Evolutionary conservation across 2,888 invertebrate genomes (phyloP), one percentile per base, ranked within the genome.

Genomic region (Rhorus exstirpatorius): DNA sequence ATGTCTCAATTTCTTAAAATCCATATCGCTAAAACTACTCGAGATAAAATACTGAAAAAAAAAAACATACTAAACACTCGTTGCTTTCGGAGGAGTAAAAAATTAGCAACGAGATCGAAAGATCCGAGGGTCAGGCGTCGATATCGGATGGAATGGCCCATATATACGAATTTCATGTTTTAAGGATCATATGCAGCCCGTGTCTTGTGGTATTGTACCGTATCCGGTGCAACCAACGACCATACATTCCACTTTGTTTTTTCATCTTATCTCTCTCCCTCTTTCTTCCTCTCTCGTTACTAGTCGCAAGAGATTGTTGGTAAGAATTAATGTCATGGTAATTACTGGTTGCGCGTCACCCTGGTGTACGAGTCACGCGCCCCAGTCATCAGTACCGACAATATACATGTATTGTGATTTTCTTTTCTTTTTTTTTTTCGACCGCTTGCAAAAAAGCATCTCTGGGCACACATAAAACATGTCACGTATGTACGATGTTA

Each of bases 261-360:
- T 68, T 38, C 26, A 14, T 17, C 51, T 21, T 63, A 38, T 60
- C 58, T 60, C 44, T 72, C 17, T 44, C 35, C 19, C 1, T 71
- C 17, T 44, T 12, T 44, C 72, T 38, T n/a, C 7, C 38, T 21
- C 35, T 72, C 46, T 24, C 49, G 24, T 44, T 19, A 21, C 58
- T 41, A 38, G 65, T 51, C 60, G 71, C 61, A 35, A n/a, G 65
- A 61, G 79, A 82, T 82, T 79, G 71, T 71, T 49, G 75, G 77
- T 63, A 77, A 65, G 72, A 84, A 84, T 84, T 82, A 82, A 84
- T 84, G 76, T 76, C 79, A 82, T 82, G 84, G 82, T 84, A 84
- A 84, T 84, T 81, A 84, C 84, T 19, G 75, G 70, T 75, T 75
- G 77, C 49, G 21, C 70, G 49, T 63, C 82, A 70, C 55, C 70